phyloP scores from a whole-genome alignment of 2,888 invertebrate genomes.

The Taphrorychus bicolor region DNA sequence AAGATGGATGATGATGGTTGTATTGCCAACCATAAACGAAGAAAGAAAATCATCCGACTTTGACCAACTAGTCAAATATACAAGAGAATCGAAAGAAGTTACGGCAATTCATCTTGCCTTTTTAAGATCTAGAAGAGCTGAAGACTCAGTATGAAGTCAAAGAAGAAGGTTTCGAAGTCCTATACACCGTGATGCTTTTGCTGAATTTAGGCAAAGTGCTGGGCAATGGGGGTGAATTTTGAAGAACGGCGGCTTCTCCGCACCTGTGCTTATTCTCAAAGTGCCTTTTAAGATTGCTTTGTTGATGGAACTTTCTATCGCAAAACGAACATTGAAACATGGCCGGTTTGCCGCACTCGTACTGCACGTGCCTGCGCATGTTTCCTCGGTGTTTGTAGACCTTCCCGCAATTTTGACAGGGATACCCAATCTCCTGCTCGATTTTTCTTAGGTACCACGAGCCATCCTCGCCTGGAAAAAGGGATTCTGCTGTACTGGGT shows the following conservation, averaged over 20 bases:
- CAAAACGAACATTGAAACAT: conserved; percentile 57
- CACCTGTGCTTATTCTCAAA: conserved; percentile 55
- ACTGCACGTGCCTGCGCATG: conserved; percentile 73
- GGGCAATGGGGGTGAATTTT: conserved; percentile 21
- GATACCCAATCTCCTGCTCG: conserved; percentile 53
- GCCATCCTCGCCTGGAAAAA: conserved; percentile 56
- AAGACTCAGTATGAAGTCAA: conserved; percentile 12
- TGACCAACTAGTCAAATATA: no score
- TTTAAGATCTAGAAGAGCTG: no score
- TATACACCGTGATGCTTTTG: conserved; percentile 53
- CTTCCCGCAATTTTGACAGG: conserved; percentile 79
- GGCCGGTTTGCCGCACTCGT: conserved; percentile 64
- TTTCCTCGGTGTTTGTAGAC: conserved; percentile 83
- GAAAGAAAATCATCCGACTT: no score
- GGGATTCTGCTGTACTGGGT: conserved; percentile 56
- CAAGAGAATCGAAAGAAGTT: no score
- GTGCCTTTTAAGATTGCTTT: conserved; percentile 60
- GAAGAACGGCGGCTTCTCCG: conserved; percentile 1
- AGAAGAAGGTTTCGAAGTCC: conserved; percentile 41
- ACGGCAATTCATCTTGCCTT: no score
- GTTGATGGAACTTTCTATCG: conserved; percentile 67
- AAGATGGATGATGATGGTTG: no score
- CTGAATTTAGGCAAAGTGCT: conserved; percentile 49
- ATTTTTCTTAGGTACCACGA: conserved; percentile 53
- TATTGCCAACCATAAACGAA: no score